These are phyloP conservation scores for Columba janthina DNA, from an alignment of 2,113 vertebrate genomes.

Conservation along the genomic window DNA sequence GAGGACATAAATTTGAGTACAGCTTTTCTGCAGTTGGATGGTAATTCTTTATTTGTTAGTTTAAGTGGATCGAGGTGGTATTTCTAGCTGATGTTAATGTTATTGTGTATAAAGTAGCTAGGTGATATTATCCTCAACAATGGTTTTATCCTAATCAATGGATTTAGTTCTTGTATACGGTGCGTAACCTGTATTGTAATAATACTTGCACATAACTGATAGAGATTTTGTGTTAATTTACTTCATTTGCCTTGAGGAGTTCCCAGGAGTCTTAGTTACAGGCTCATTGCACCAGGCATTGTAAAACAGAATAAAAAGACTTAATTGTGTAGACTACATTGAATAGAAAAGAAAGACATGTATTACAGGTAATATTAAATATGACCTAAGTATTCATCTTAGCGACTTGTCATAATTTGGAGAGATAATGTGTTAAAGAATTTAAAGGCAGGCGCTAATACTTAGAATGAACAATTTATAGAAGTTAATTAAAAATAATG, in stretches of 20 bases:
- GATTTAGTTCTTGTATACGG: background rate
- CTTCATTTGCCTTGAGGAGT: background rate
- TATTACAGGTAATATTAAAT: background rate
- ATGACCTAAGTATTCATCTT: background rate
- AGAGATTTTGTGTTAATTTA: conserved; percentile 14
- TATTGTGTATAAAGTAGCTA: background rate
- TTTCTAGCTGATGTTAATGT: background rate
- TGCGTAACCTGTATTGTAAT: background rate
- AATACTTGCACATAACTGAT: background rate
- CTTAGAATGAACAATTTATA: background rate
- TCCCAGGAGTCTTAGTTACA: background rate
- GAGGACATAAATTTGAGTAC: background rate
- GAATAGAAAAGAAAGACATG: background rate
- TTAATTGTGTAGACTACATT: background rate
- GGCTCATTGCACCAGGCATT: background rate
- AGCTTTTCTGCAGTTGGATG: background rate
- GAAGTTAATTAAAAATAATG: background rate
- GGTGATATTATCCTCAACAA: background rate
- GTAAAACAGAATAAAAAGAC: background rate
- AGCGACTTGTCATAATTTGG: background rate
- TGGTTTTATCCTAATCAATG: background rate
- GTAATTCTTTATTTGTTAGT: background rate
- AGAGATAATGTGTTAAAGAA: background rate
- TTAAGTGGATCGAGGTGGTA: background rate
- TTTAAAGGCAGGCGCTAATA: background rate